Evolutionary conservation across 2,888 invertebrate species (phyloP).

Genomic region (Leptopilina syphax): DNA sequence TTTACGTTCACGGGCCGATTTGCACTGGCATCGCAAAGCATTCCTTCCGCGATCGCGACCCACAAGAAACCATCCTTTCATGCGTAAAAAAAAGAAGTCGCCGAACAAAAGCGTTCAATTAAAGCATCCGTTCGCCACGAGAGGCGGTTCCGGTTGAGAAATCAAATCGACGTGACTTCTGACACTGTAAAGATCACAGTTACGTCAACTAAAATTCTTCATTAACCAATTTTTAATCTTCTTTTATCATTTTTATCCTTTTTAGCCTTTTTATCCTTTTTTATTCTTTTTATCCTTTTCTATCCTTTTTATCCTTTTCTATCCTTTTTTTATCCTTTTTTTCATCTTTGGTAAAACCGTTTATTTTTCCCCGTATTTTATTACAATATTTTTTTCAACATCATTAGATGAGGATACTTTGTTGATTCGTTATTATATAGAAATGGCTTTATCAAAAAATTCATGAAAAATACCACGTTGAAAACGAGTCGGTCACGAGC

Average conservation of each 20-base stretch:
- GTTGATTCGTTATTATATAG: not conserved
- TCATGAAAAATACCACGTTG: slow-evolving; percentile 10
- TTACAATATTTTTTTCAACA: not conserved
- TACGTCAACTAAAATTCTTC: too few species aligned
- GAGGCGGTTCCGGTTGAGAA: slow-evolving; percentile 45
- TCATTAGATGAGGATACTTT: not conserved
- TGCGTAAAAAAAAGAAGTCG: slow-evolving; percentile 48
- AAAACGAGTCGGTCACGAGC: slow-evolving; percentile 20
- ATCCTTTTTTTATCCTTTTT: too few species aligned
- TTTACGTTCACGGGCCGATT: slow-evolving; percentile 29
- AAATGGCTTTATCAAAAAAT: slow-evolving; percentile 31
- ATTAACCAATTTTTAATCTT: too few species aligned
- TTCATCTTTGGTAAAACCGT: not conserved
- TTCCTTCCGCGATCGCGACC: slow-evolving; percentile 52
- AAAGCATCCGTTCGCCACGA: slow-evolving; percentile 47
- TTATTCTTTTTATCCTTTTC: too few species aligned
- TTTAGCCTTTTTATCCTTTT: too few species aligned
- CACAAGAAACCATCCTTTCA: slow-evolving; percentile 38
- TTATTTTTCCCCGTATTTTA: too few species aligned
- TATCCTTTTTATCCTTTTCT: too few species aligned
- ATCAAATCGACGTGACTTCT: slow-evolving; percentile 47
- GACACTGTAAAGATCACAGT: not conserved
- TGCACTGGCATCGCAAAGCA: slow-evolving; percentile 42
- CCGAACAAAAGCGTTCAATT: slow-evolving; percentile 59
- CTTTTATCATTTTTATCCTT: too few species aligned